Evolutionary conservation across 35 echinoderm and acorn worm genomes (phyloP).

Genomic region (Eucidaris tribuloides): DNA sequence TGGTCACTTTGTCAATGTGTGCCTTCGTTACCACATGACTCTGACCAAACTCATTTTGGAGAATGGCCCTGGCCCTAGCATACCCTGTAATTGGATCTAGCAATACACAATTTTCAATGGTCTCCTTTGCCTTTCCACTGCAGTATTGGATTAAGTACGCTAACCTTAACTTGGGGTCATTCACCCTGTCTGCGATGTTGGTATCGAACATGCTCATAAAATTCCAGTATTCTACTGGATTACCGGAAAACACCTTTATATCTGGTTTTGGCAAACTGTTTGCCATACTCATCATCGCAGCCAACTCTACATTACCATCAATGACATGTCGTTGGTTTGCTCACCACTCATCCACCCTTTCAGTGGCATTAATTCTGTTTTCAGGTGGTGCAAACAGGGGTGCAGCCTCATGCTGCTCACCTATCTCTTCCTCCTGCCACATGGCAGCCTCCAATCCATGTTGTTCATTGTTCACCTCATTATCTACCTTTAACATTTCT

Average conservation of each 20-base stretch:
- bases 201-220: constrained; percentile 14
- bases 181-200: constrained; percentile 26
- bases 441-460: constrained; percentile 46
- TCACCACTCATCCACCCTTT: neutral
- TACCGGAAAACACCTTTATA: neutral
- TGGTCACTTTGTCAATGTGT: constrained; percentile 18
- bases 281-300: neutral
- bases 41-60: constrained; percentile 59
- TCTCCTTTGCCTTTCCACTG: constrained; percentile 27
- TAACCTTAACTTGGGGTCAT: constrained; percentile 37
- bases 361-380: neutral
- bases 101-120: constrained; percentile 53
- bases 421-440: too few species aligned
- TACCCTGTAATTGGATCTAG: constrained; percentile 32
- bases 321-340: neutral
- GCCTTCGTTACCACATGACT: constrained; percentile 41
- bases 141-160: constrained; percentile 62
- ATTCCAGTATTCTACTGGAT: neutral
- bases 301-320: neutral
- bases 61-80: constrained; percentile 42
- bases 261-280: neutral
- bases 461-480: constrained; percentile 43
- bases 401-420: constrained; percentile 3
- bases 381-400: neutral
- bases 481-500: constrained; percentile 18